Base-by-base conservation (phyloP, 2,888 invertebrate species). In the Carcina quercana region DNA sequence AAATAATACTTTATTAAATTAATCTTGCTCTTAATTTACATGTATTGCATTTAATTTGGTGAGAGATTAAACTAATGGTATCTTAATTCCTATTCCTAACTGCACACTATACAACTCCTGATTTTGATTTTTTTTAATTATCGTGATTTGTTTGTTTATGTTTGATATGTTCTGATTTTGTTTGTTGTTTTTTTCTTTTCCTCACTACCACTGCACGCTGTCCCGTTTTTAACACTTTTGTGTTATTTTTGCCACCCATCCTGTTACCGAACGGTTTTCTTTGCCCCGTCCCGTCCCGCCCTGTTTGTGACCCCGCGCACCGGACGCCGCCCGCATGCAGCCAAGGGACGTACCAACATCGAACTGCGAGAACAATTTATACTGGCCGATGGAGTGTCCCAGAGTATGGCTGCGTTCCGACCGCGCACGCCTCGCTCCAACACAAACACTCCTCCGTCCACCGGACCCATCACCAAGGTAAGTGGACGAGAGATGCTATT, bases 281-380 rank as follows among this genome's bases (percentile, higher is more conserved):
- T 78, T 70, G 47, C 61, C 70, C 53, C 42, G 25, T 52, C 64
- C 62, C 43, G 42, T 61, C 70, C 62, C 39, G 27, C 51, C 62
- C 67, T 46, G 52, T 65, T 67, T 67, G 65, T 62, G 46, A 67
- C 61, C 70, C 74, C 59, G 52, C 71, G 68, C 75, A 75, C 72
- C 64, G 80, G 82, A 80, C 78, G 79, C 79, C 78, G 83, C 83
- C 82, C 84, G 85, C 86, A 83, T 87, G 78, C 86, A 98, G 98
- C 98, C 88, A 97, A 98, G 89, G 98, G 98, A 88, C 94, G 98
- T 87, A 98, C 98, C 85, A 99, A 99, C 90, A 95, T 98, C 87
- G 98, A 98, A 88, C 91, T 99, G 73, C 91, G 98, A 73, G 98
- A 98, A 86, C 96, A 97, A 88, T 98, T 98, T 89, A 96, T 97